Base-by-base conservation (phyloP, 2,797 vertebrate genomes). In the Poecilia picta region DNA sequence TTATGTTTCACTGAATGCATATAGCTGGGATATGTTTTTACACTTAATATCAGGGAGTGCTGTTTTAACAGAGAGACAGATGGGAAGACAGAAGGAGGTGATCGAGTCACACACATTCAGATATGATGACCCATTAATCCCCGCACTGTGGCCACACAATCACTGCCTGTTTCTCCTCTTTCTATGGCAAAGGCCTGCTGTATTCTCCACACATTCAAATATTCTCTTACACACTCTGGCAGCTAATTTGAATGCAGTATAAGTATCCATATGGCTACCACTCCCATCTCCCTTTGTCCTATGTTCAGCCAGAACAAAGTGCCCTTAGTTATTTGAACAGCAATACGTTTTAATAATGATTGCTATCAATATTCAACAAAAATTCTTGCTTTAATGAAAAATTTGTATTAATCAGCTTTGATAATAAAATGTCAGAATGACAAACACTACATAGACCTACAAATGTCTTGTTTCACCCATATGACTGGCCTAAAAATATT, bases 91-190 rank as follows among this genome's bases (percentile, higher is more conserved):
- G 53, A 72, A 70, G 72, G 66, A 85, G 72, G 74, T 47, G 33
- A 59, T 31, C 47, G 11, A 66, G 71, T 71, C 49, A 36, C 41
- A 81, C 73, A 74, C 76, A 81, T 78, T 79, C 25, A 86, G 79
- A 92, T 79, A 87, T 88, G 78, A 84, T 83, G 83, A 89, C 71
- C 85, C 79, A 90, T 89, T 91, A 91, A 91, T 93, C 82, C n/a
- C 57, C 75, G 77, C 80, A 73, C 83, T 73, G 79, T 59, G 62
- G 80, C 43, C 75, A 82, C 86, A 91, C 87, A 87, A 86, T 88
- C 59, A 73, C 75, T 87, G 76, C n/a, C 36, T 78, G 78, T 43
- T 49, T 77, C 41, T 43, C 57, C 45, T 81, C 70, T 84, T 83
- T 88, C 76, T 78, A 80, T 72, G 77, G 79, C 62, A 79, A 87